Percentiles rank a stretch among this genome's conserved stretches.
These are phyloP conservation scores for Ptychochromis oligacanthus DNA, from an alignment of 2,113 vertebrate genomes.

Conservation along the genomic window DNA sequence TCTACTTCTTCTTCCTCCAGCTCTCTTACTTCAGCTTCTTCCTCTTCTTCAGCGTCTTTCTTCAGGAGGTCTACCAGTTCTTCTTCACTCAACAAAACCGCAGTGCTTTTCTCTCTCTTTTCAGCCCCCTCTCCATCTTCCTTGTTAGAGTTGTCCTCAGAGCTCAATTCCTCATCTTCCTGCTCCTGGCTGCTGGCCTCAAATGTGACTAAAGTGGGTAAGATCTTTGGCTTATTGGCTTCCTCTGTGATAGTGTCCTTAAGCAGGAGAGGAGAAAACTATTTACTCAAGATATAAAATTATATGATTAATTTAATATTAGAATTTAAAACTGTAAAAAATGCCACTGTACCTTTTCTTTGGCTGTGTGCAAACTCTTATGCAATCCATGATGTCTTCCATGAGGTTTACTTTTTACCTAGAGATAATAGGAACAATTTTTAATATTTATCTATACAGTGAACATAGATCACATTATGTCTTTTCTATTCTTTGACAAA, in stretches of 20 bases:
- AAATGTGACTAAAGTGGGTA: constrained; percentile 66
- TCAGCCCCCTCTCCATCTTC: constrained; percentile 29
- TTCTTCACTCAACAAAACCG: constrained; percentile 75
- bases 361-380: constrained; percentile 47
- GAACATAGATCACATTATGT: not conserved
- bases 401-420: constrained; percentile 74
- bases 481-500: not conserved
- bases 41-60: constrained; percentile 59
- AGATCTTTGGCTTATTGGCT: constrained; percentile 48
- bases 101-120: constrained; percentile 40
- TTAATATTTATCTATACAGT: not conserved
- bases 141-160: constrained; percentile 48
- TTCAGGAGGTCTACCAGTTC: constrained; percentile 69
- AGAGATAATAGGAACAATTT: not conserved
- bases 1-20: constrained; percentile 44
- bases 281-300: not conserved
- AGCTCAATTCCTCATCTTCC: constrained; percentile 69
- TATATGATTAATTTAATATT: not conserved
- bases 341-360: constrained; percentile 69
- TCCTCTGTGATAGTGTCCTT: constrained; percentile 63
- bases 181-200: constrained; percentile 68
- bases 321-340: not conserved
- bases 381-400: constrained; percentile 60
- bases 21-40: constrained; percentile 20
- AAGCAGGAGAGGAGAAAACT: not conserved